These are phyloP conservation scores for Hirtodrosophila histrioides DNA, from an alignment of 2,888 invertebrate genomes.

Conservation along the genomic window DNA sequence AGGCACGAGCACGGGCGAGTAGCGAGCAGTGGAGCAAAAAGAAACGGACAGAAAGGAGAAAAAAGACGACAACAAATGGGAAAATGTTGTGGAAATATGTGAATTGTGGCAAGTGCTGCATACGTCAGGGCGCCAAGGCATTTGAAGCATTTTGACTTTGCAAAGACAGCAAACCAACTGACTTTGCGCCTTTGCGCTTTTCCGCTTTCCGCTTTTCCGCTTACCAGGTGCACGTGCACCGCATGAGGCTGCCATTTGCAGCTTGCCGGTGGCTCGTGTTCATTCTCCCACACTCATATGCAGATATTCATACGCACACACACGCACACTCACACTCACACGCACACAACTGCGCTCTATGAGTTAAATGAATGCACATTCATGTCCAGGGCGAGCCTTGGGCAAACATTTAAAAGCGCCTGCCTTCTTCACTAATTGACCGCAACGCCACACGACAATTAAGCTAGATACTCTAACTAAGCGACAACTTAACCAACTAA, in stretches of 20 bases:
- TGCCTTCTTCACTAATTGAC: conserved; percentile 49
- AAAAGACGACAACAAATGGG: not conserved
- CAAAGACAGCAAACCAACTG: conserved; percentile 15
- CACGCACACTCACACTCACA: conserved; percentile 1
- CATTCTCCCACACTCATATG: not conserved
- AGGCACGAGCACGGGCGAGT: conserved; percentile 9
- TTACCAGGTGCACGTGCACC: conserved; percentile 30
- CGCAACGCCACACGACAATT: conserved; percentile 50
- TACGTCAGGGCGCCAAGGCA: conserved; percentile 58
- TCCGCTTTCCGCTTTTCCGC: not conserved
- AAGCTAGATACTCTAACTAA: conserved; percentile 38
- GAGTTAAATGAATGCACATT: conserved; percentile 17
- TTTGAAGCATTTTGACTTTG: conserved; percentile 36
- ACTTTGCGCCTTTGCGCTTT: conserved; percentile 23
- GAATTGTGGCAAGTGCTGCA: conserved; percentile 28
- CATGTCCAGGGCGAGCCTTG: conserved; percentile 35
- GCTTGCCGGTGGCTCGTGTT: conserved; percentile 16
- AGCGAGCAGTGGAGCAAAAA: not conserved
- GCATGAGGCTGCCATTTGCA: conserved; percentile 5
- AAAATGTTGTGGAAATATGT: conserved; percentile 26
- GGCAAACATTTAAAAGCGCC: conserved; percentile 42
- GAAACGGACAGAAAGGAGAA: conserved; percentile 10
- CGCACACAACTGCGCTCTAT: not conserved
- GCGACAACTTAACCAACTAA: conserved; percentile 13
- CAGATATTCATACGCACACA: conserved; percentile 1